A percentile compares a stretch with the other conserved stretches of the same genome.
Conservation (phyloP, 2,113 vertebrate species). For the Lepidiolamprologus cunningtoni region DNA sequence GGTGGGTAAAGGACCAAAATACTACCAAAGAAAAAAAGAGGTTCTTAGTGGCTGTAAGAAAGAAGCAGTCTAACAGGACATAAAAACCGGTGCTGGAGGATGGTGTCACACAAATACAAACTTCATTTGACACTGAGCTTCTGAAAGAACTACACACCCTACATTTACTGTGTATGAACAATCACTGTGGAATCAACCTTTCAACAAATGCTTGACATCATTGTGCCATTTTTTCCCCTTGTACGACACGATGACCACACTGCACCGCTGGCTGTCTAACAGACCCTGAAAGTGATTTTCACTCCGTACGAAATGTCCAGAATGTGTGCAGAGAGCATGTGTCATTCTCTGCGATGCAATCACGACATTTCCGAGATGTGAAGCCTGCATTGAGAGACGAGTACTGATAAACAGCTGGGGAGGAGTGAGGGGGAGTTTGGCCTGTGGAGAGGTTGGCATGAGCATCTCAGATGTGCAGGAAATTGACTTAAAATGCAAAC, state of each 20-base stretch:
- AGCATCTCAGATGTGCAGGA: not conserved
- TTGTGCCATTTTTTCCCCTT: not conserved
- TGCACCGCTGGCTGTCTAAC: not conserved
- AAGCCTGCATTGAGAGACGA: not conserved
- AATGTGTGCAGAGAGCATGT: not conserved
- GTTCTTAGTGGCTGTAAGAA: not conserved
- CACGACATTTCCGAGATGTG: not conserved
- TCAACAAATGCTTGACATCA: not conserved
- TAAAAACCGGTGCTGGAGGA: not conserved
- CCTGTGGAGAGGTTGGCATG: not conserved
- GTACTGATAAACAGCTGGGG: not conserved
- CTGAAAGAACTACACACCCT: not conserved
- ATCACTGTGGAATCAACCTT: not conserved
- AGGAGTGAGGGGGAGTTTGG: not conserved
- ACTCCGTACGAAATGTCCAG: not conserved
- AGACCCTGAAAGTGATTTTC: not conserved
- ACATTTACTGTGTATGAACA: not conserved
- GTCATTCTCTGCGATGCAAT: not conserved
- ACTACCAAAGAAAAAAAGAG: not conserved
- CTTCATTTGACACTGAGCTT: not conserved
- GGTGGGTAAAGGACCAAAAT: not conserved
- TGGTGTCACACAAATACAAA: not conserved
- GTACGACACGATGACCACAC: not conserved
- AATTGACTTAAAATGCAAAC: slow-evolving; percentile 1
- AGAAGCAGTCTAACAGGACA: not conserved